Percentiles rank a stretch among this genome's conserved stretches.
Evolutionary conservation across 1,140 invertebrate species (phyloP).

Genomic region (Pachyrhynchus sulphureomaculatus): DNA sequence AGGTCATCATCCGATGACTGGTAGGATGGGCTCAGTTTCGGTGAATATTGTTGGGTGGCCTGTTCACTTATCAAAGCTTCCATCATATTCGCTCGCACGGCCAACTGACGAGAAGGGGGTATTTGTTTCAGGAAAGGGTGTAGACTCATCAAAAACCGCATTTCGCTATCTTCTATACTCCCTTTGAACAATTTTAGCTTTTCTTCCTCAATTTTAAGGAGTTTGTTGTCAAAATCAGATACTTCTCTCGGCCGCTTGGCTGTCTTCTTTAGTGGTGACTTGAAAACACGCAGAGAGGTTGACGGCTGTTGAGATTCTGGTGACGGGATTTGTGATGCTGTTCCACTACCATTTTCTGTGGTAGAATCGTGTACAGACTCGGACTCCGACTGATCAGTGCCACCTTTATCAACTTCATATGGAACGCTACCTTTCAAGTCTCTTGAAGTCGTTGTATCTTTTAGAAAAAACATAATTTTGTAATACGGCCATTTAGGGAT

Average conservation of each 20-base stretch:
- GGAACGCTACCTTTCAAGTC: not conserved
- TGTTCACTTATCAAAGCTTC: not conserved
- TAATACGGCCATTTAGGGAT: not conserved
- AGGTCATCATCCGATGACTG: not conserved
- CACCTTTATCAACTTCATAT: not conserved
- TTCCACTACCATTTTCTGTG: no score
- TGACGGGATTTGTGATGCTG: not conserved
- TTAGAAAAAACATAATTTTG: not conserved
- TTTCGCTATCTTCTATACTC: not conserved
- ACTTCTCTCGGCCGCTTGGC: not conserved
- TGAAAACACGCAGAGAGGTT: not conserved
- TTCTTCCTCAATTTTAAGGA: not conserved
- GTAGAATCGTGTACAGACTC: not conserved
- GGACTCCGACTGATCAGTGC: not conserved
- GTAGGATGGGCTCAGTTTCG: not conserved
- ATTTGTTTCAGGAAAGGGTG: not conserved
- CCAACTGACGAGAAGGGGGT: not conserved
- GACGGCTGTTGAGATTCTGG: not conserved
- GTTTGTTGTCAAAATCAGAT: not conserved
- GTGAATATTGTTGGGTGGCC: not conserved
- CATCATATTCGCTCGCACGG: not conserved
- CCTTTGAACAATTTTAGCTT: not conserved
- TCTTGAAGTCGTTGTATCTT: not conserved
- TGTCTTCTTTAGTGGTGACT: slow-evolving; percentile 2
- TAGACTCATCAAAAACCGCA: not conserved